Conservation (phyloP, 2,113 vertebrate species). For the Circaetus gallicus region DNA sequence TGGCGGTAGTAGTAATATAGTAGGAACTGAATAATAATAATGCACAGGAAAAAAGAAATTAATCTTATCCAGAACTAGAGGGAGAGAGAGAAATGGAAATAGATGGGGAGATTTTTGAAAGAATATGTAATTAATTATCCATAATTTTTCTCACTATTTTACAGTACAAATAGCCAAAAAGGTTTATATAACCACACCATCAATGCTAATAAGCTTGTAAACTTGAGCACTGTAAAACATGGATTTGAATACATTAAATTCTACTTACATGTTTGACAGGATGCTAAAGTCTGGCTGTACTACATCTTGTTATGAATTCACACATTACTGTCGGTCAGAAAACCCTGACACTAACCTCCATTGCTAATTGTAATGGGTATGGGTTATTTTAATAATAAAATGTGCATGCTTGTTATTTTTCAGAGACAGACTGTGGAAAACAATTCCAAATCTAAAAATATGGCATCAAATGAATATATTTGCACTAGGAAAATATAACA, state of each 20-base stretch:
- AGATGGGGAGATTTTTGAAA: neutral
- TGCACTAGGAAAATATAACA: neutral
- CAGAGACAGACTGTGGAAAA: neutral
- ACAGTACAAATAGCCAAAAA: neutral
- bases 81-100: neutral
- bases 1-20: neutral
- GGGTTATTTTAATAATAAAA: neutral
- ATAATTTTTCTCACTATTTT: neutral
- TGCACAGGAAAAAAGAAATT: neutral
- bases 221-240: neutral
- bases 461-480: neutral
- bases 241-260: constrained; percentile 58
- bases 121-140: neutral
- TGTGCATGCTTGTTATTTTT: neutral
- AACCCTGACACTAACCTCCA: constrained; percentile 1
- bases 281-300: constrained; percentile 34
- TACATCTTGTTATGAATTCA: constrained; percentile 50
- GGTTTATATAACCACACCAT: neutral
- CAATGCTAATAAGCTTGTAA: constrained; percentile 30
- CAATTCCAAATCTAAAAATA: neutral
- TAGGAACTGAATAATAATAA: neutral
- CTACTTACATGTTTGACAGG: constrained; percentile 44
- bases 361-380: neutral
- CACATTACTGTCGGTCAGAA: constrained; percentile 32
- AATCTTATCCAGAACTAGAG: neutral